Evolutionary conservation across 2,888 invertebrate species (phyloP).

Genomic region (Chrysolina oricalcia): DNA sequence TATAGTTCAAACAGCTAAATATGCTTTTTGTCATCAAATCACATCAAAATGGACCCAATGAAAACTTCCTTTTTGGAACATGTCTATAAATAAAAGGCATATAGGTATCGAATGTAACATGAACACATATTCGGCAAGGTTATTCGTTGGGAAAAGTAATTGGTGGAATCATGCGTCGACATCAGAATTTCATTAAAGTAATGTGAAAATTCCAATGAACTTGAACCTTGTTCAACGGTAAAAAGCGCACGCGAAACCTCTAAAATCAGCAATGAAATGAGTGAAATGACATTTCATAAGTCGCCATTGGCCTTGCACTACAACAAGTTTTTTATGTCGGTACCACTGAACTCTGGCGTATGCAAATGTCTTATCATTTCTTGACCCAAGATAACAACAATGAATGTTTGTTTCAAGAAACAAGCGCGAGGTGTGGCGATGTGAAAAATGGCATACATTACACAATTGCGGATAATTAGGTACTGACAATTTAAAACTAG

Average conservation of each 20-base stretch:
- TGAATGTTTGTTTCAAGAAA: constrained; percentile 14
- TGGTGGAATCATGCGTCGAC: neutral
- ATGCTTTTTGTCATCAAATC: too few species aligned
- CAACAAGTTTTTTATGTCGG: constrained; percentile 46
- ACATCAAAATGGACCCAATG: too few species aligned
- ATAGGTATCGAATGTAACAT: neutral
- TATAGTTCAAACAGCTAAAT: too few species aligned
- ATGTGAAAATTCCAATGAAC: constrained; percentile 15
- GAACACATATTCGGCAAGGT: neutral
- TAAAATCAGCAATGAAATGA: constrained; percentile 13
- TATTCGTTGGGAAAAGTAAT: neutral
- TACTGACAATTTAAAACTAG: neutral
- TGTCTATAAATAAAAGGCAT: too few species aligned
- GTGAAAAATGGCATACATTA: constrained; percentile 1
- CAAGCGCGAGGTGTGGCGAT: constrained; percentile 20
- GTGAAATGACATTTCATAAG: constrained; percentile 24
- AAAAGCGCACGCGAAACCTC: constrained; percentile 5
- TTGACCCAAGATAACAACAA: constrained; percentile 29
- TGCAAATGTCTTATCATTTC: constrained; percentile 31
- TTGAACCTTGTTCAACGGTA: constrained; percentile 14
- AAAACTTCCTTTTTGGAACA: neutral
- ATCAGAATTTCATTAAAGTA: neutral
- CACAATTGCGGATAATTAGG: neutral
- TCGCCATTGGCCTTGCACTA: constrained; percentile 49
- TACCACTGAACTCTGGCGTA: constrained; percentile 29